Base-by-base conservation (phyloP, 2,113 vertebrate genomes). In the Protomyctophum bolini region DNA sequence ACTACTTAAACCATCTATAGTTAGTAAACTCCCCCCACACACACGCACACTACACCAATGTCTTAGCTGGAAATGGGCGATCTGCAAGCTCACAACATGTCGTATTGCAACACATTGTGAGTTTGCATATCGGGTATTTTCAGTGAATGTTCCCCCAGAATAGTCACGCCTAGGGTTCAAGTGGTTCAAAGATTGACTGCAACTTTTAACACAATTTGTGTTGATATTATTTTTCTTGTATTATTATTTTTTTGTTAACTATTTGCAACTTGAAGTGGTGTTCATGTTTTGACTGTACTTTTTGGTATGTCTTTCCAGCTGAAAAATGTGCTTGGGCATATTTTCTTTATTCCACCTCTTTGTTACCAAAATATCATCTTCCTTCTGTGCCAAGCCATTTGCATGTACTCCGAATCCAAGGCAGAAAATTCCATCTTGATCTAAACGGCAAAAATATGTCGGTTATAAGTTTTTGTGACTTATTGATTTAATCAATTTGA, bases 321-420 rank as follows among this genome's bases (percentile, higher is more conserved):
- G 33, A 41, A 41, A 6, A 41, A 3, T 41, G 33, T 41, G 33
- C 33, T 41, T 41, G 72, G 66, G 75, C 76, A 70, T 85, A 80
- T 70, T 70, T 61, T 51, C 61, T 78, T 81, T 69, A 11, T 54
- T 7, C 11, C 52, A 12, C 68, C 63, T 58, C 45, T 76, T 80
- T 70, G 67, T 29, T 73, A 76, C 72, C 61, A 82, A 67, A 66
- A 21, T 28, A 69, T 70, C 67, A 58, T 49, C 71, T 51, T 69
- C 68, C 7, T 51, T 80, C 70, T 71, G 85, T 88, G 87, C 86
- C 89, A 91, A 88, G 82, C 52, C 50, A 57, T 21, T 61, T 76
- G 75, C 61, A 66, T 79, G 79, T 67, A 80, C 46, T 70, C 63
- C 51, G 9, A 73, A 48, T 33, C 67, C 6, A 52, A 0, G 1